These are phyloP conservation scores for Dicaeum eximium DNA, from an alignment of 2,113 vertebrate species.

Conservation along the genomic window DNA sequence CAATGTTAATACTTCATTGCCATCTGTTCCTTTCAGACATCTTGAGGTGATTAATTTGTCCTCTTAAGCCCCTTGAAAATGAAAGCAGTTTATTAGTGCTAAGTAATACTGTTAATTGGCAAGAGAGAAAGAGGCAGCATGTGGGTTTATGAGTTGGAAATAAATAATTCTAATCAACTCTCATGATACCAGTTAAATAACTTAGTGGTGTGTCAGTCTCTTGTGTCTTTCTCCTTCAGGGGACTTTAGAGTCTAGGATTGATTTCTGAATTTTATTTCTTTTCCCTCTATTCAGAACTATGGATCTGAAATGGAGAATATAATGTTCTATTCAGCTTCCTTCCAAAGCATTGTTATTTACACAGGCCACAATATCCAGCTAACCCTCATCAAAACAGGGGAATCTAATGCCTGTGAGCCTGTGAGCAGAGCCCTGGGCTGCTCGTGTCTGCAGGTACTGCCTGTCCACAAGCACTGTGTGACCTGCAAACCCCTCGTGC, in stretches of 20 bases:
- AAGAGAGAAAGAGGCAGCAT: background rate
- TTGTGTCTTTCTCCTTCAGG: background rate
- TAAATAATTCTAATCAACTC: background rate
- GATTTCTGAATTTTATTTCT: background rate
- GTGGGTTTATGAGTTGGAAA: background rate
- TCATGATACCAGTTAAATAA: background rate
- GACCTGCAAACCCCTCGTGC: background rate
- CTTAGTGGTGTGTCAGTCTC: background rate
- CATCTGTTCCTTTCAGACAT: constrained; percentile 57
- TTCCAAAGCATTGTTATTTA: background rate
- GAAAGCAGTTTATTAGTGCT: constrained; percentile 43
- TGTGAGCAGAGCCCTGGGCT: background rate
- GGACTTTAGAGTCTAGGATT: background rate
- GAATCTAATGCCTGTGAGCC: background rate
- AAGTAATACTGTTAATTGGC: constrained; percentile 47
- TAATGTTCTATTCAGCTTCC: background rate
- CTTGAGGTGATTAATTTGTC: constrained; percentile 47
- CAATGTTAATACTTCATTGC: constrained; percentile 8
- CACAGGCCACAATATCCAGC: background rate
- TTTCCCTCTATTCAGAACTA: background rate
- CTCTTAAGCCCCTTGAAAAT: constrained; percentile 54
- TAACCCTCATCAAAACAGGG: background rate
- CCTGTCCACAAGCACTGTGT: background rate
- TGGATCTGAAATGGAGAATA: background rate
- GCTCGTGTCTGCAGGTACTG: accelerated